Conservation (phyloP, 2,888 invertebrate genomes). For the Uloborus plumipes region DNA sequence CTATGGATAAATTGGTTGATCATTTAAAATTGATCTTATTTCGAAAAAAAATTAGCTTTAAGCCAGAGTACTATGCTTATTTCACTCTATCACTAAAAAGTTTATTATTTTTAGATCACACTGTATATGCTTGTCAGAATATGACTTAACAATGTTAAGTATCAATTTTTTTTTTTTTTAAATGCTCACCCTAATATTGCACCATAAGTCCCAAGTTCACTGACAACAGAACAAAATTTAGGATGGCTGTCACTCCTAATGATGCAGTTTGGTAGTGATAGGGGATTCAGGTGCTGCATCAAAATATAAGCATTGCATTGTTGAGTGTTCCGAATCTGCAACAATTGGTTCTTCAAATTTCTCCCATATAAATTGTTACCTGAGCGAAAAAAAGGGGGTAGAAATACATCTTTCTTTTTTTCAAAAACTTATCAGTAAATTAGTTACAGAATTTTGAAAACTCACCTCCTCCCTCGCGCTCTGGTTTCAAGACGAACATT, state of each 20-base stretch:
- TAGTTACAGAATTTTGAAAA: not conserved
- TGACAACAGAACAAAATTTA: slow-evolving; percentile 79
- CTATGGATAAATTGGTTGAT: too few species aligned
- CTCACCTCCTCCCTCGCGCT: slow-evolving; percentile 94
- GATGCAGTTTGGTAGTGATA: slow-evolving; percentile 83
- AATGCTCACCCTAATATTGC: slow-evolving; percentile 85
- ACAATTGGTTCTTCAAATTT: slow-evolving; percentile 77
- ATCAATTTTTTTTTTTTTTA: too few species aligned
- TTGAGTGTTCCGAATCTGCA: slow-evolving; percentile 74
- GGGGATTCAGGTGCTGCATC: slow-evolving; percentile 91
- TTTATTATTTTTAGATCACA: too few species aligned
- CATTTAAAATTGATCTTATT: too few species aligned
- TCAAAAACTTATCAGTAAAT: too few species aligned
- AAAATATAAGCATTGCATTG: slow-evolving; percentile 86
- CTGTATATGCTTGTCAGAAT: too few species aligned
- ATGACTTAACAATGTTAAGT: too few species aligned
- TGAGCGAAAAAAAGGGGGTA: slow-evolving; percentile 60
- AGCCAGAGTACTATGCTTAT: too few species aligned
- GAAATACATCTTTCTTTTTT: too few species aligned
- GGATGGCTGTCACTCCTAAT: slow-evolving; percentile 75
- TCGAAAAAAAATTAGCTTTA: too few species aligned
- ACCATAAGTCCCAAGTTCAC: slow-evolving; percentile 96
- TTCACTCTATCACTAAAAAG: too few species aligned
- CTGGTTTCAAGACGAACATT: slow-evolving; percentile 93
- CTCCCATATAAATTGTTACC: slow-evolving; percentile 88